Percentiles rank a stretch among this genome's conserved stretches.
Conservation (phyloP, 2,797 vertebrate species). For the Propithecus deckenii region DNA sequence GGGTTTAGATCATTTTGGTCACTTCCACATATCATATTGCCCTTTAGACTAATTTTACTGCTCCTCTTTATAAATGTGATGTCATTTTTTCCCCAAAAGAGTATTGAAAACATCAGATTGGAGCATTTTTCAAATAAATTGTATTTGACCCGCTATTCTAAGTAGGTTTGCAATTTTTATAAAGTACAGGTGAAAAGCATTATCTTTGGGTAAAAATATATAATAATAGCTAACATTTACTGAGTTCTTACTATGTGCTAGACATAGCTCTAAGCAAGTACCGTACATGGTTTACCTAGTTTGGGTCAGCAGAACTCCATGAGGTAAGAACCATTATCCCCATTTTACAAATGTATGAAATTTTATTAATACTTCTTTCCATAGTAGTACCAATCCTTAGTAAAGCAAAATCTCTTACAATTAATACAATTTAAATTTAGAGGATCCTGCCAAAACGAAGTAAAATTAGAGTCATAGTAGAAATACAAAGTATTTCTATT, state of each 20-base stretch:
- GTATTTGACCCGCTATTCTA: slow-evolving; percentile 26
- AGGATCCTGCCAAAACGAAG: slow-evolving; percentile 7
- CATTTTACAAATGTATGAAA: neutral
- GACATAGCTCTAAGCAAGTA: neutral
- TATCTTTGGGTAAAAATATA: neutral
- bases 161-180: slow-evolving; percentile 36
- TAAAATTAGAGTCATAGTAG: neutral
- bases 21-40: neutral
- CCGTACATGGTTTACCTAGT: neutral
- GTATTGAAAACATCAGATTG: slow-evolving; percentile 30
- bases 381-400: neutral
- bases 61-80: neutral
- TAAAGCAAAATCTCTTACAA: neutral
- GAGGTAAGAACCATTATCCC: neutral
- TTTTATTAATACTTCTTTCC: neutral
- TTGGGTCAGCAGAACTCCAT: neutral
- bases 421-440: slow-evolving; percentile 23
- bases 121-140: slow-evolving; percentile 34
- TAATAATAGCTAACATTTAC: neutral
- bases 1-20: slow-evolving; percentile 3
- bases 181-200: slow-evolving; percentile 23
- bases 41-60: neutral
- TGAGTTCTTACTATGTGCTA: neutral
- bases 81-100: neutral
- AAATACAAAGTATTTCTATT: neutral